Evolutionary conservation across 2,113 vertebrate genomes (phyloP).

Genomic region (Atlantisia rogersi): DNA sequence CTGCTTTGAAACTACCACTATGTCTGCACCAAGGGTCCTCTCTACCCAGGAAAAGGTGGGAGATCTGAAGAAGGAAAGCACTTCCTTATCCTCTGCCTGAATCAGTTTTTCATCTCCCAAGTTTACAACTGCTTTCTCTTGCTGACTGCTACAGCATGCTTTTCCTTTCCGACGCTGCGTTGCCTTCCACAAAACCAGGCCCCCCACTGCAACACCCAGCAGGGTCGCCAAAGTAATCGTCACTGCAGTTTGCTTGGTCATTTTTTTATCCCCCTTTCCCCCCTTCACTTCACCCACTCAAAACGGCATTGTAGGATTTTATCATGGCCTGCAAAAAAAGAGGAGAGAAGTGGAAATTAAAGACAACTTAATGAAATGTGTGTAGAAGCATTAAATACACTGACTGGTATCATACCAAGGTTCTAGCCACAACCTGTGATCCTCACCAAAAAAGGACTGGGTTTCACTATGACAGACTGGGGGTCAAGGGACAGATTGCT

Average conservation of each 20-base stretch:
- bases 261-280: constrained; percentile 57
- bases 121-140: not conserved
- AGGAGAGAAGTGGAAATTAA: not conserved
- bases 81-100: constrained; percentile 27
- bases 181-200: constrained; percentile 86
- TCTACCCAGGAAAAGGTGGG: constrained; percentile 66
- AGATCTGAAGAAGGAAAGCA: not conserved
- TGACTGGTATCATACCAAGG: not conserved
- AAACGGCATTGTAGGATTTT: constrained; percentile 10
- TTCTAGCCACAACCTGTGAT: not conserved
- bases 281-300: constrained; percentile 29
- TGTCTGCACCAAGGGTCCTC: constrained; percentile 76
- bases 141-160: not conserved
- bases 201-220: constrained; percentile 84
- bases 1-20: constrained; percentile 82
- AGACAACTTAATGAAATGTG: not conserved
- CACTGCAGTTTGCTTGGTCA: constrained; percentile 83
- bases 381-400: not conserved
- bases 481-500: not conserved
- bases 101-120: constrained; percentile 55
- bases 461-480: not conserved
- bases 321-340: constrained; percentile 59
- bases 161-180: constrained; percentile 67
- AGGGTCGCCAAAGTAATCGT: constrained; percentile 82
- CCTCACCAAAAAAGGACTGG: not conserved